These are phyloP conservation scores for Yponomeuta cagnagella DNA, from an alignment of 2,888 invertebrate species.

Conservation along the genomic window DNA sequence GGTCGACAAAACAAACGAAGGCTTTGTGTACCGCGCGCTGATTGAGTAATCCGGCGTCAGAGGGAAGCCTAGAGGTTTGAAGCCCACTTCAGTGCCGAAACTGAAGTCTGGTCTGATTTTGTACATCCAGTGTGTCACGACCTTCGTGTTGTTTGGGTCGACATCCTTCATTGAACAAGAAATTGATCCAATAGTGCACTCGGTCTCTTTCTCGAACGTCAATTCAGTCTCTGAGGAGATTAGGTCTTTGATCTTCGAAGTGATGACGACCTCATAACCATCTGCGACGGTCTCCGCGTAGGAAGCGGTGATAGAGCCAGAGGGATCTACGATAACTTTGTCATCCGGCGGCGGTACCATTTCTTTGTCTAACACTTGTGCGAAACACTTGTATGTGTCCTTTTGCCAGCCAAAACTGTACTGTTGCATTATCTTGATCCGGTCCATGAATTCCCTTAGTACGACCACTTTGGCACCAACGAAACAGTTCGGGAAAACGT, in stretches of 20 bases:
- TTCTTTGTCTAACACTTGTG: constrained; percentile 57
- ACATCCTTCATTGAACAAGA: constrained; percentile 53
- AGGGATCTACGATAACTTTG: constrained; percentile 51
- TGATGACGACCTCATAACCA: constrained; percentile 49
- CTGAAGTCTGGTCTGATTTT: constrained; percentile 46
- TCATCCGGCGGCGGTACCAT: constrained; percentile 45
- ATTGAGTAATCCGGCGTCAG: constrained; percentile 47
- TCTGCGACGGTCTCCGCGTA: constrained; percentile 51
- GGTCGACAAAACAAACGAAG: constrained; percentile 46
- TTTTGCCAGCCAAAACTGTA: constrained; percentile 59
- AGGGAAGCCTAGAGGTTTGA: constrained; percentile 45
- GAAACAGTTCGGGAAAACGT: constrained; percentile 62
- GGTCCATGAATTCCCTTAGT: constrained; percentile 53
- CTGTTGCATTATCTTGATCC: constrained; percentile 57
- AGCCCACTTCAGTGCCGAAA: constrained; percentile 52
- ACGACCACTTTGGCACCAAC: constrained; percentile 56
- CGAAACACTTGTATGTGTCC: constrained; percentile 50
- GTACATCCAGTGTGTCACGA: constrained; percentile 61
- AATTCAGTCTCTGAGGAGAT: constrained; percentile 62
- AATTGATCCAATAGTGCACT: constrained; percentile 45
- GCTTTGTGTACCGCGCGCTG: constrained; percentile 51
- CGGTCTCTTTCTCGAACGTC: constrained; percentile 47
- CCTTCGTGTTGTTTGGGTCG: constrained; percentile 49
- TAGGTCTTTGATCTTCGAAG: constrained; percentile 59
- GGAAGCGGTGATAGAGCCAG: constrained; percentile 58